phyloP scores from a whole-genome alignment of 2,888 invertebrate genomes.

The Parnassius glacialis region DNA sequence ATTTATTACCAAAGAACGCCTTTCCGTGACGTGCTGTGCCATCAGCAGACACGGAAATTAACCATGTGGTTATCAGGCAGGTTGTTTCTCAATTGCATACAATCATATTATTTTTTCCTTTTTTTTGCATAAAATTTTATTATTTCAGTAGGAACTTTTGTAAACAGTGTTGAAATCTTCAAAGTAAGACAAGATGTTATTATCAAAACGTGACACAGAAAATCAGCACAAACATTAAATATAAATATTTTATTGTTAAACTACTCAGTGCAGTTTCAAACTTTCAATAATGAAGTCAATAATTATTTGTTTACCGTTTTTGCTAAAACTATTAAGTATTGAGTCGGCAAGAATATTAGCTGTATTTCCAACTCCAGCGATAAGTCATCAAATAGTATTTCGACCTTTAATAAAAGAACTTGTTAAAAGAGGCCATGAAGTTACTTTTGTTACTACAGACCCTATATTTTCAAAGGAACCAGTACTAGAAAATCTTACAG shows the following conservation, averaged over 20 bases:
- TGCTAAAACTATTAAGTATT: background rate
- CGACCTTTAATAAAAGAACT: conserved; percentile 9
- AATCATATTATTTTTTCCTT: conserved; percentile 17
- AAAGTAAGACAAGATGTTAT: background rate
- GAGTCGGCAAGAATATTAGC: background rate
- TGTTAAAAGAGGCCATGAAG: background rate
- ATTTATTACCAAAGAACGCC: too few species aligned
- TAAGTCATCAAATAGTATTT: background rate
- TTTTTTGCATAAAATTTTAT: background rate
- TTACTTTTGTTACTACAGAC: conserved; percentile 6
- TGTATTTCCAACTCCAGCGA: background rate
- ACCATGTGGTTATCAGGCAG: too few species aligned
- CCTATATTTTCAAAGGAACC: background rate
- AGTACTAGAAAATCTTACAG: conserved; percentile 1
- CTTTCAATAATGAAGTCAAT: too few species aligned
- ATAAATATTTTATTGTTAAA: background rate
- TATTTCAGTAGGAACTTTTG: background rate
- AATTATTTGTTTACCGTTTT: too few species aligned
- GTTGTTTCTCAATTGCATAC: conserved; percentile 18
- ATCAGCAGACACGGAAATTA: too few species aligned
- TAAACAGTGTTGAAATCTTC: background rate
- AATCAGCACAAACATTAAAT: background rate
- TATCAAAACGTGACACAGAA: background rate
- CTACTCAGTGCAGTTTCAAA: too few species aligned
- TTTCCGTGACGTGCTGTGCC: too few species aligned